Base-by-base conservation (phyloP, 2,888 invertebrate genomes). In the Polia nebulosa region DNA sequence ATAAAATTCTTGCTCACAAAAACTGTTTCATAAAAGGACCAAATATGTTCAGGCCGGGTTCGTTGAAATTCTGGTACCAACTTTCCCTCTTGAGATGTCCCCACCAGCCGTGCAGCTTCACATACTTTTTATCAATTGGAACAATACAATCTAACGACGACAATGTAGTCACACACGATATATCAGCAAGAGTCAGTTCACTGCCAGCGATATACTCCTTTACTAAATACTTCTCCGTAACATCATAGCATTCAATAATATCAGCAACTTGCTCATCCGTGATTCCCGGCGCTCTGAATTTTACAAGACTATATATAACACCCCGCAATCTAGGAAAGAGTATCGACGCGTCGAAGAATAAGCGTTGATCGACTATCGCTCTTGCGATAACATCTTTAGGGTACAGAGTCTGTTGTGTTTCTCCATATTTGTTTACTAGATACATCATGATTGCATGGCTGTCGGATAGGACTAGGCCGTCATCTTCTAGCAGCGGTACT, bases 371-470 rank as follows among this genome's bases (percentile, higher is more conserved):
- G 44, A 91, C 72, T 58, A 79, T 77, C 8, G 88, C 87, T 68
- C 85, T 86, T 67, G 75, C 44, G 34, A 58, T 69, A 13, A 86
- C 58, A 20, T 88, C 85, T 1, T 74, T 85, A 60, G 91, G 89
- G 73, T 91, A 91, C 49, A 90, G 75, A 51, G 75, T 78, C 47
- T 72, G 71, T 20, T 82, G 72, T 15, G 75, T 69, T 15, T 74
- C 82, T 3, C 85, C 87, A 39, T 87, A 90, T 69, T 89, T 88
- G 1, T 87, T 79, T 9, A 85, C 78, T 7, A 91, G 70, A 58
- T 91, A 91, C 9, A 88, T 86, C 45, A 85, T 85, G 25, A 91
- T 91, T 1, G 88, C 90, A 57, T 90, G 91, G 47, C 91, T 91
- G 55, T 91, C 91, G 0, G 87, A 76, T 0, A 90, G 58, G 1